phyloP scores from a whole-genome alignment of 1,140 invertebrate species.

The Cyphomyrmex costatus region DNA sequence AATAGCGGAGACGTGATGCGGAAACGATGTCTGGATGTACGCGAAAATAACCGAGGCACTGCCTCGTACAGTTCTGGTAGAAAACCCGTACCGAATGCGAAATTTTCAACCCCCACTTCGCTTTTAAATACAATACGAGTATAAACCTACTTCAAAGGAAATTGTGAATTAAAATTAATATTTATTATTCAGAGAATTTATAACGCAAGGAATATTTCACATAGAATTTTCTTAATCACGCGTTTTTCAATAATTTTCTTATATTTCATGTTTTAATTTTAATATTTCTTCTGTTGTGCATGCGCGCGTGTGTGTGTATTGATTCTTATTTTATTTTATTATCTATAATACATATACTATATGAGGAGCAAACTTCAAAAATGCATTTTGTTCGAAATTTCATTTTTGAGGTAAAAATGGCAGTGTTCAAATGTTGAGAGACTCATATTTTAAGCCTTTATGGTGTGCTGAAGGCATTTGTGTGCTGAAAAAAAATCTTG shows the following conservation, averaged over 20 bases:
- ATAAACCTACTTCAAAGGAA: neutral
- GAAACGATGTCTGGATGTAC: slow-evolving; percentile 82
- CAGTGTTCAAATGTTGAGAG: too few species aligned
- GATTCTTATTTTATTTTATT: too few species aligned
- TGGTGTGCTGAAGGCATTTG: too few species aligned
- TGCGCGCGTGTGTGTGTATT: too few species aligned
- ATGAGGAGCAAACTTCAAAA: too few species aligned
- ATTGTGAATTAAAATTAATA: neutral
- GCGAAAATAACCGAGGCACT: slow-evolving; percentile 79
- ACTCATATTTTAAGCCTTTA: too few species aligned
- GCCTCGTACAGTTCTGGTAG: slow-evolving; percentile 77
- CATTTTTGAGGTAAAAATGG: too few species aligned
- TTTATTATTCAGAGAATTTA: neutral
- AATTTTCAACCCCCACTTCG: slow-evolving; percentile 41
- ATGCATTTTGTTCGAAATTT: too few species aligned
- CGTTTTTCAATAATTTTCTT: too few species aligned
- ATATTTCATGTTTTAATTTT: neutral
- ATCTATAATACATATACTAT: too few species aligned
- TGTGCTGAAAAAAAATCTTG: too few species aligned
- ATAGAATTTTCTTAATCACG: neutral
- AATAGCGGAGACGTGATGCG: slow-evolving; percentile 85
- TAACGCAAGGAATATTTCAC: neutral
- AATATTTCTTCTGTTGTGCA: neutral
- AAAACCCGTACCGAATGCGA: slow-evolving; percentile 52
- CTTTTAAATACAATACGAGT: slow-evolving; percentile 33